Evolutionary conservation across 2,113 vertebrate genomes (phyloP).

Genomic region (Podarcis muralis): DNA sequence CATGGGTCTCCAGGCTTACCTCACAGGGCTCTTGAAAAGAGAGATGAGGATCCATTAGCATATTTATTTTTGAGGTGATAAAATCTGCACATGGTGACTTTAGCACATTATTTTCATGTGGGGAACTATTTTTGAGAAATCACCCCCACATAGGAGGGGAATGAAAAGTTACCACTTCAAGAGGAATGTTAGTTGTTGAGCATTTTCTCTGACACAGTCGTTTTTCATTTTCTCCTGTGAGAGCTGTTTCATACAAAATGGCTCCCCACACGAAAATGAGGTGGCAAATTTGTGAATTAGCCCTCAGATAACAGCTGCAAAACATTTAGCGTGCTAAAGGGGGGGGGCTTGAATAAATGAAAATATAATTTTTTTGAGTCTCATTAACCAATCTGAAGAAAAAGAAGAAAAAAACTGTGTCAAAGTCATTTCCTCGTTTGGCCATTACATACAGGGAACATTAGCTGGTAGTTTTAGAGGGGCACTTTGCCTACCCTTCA

Average conservation of each 20-base stretch:
- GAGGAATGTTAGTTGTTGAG: background rate
- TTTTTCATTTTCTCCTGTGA: conserved; percentile 7
- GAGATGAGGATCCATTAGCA: background rate
- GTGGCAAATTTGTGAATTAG: background rate
- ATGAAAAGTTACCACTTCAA: background rate
- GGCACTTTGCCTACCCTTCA: too few species aligned
- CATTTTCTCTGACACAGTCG: conserved; percentile 3
- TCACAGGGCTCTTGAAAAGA: background rate
- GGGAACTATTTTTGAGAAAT: background rate
- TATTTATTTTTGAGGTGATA: conserved; percentile 20
- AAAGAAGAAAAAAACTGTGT: too few species aligned
- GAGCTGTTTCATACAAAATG: conserved; percentile 11
- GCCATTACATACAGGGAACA: background rate
- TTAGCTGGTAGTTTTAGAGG: too few species aligned
- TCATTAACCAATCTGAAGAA: background rate
- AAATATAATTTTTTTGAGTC: background rate
- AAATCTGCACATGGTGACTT: conserved; percentile 8
- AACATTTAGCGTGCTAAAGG: background rate
- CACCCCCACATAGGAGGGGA: background rate
- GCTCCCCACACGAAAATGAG: background rate
- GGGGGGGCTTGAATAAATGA: background rate
- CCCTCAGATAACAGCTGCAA: conserved; percentile 10
- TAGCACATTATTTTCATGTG: background rate
- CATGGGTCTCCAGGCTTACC: background rate
- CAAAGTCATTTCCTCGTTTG: background rate